Conservation (phyloP, 2,113 vertebrate genomes). For the Camelus dromedarius region DNA sequence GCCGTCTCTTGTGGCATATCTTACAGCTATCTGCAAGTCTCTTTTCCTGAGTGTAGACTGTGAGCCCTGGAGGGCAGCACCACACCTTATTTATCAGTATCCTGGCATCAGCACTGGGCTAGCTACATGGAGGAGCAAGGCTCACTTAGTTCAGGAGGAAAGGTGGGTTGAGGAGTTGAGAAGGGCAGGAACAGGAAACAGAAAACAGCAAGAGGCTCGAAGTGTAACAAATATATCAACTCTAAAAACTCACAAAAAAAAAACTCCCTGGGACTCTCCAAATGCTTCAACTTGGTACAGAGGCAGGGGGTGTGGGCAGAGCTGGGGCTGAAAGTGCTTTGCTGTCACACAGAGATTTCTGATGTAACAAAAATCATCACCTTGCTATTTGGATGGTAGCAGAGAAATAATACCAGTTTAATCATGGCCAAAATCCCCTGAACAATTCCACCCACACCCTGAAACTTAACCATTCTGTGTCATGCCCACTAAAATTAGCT, state of each 20-base stretch:
- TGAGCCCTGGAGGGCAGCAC: neutral
- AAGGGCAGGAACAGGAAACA: conserved; percentile 65
- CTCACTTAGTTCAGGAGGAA: neutral
- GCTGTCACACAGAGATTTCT: conserved; percentile 68
- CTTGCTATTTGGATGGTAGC: conserved; percentile 31
- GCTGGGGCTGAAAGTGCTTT: conserved; percentile 64
- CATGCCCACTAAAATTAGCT: conserved; percentile 63
- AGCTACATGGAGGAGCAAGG: neutral
- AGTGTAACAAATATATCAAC: conserved; percentile 29
- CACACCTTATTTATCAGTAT: neutral
- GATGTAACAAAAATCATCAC: conserved; percentile 53
- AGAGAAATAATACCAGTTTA: conserved; percentile 59
- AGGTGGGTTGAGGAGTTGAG: neutral
- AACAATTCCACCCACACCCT: conserved; percentile 54
- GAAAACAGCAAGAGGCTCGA: conserved; percentile 56
- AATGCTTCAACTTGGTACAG: conserved; percentile 37
- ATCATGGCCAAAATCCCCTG: conserved; percentile 77
- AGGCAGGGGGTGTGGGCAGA: conserved; percentile 58
- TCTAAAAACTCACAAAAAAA: conserved; percentile 60
- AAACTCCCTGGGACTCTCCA: conserved; percentile 83
- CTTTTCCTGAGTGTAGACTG: neutral
- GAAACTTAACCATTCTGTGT: conserved; percentile 67
- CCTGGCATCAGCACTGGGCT: neutral
- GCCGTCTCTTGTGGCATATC: neutral
- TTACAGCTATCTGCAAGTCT: neutral